Evolutionary conservation across 2,113 vertebrate species (phyloP), one percentile per base, ranked within the genome.

Genomic region (Ctenomys sociabilis): DNA sequence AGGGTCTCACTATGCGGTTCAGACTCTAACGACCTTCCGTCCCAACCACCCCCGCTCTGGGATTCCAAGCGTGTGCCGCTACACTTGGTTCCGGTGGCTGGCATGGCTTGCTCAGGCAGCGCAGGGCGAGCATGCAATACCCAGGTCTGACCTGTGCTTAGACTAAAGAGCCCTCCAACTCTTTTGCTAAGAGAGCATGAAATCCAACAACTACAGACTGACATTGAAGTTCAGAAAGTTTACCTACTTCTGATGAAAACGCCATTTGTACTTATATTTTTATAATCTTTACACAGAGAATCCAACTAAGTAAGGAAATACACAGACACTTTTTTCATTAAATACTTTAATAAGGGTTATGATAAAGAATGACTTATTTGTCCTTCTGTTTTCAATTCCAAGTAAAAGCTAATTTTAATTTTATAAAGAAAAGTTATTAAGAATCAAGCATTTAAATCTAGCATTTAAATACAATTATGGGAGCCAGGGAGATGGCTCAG

Each of bases 331-430:
- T 87, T 78, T 90, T 77, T 54, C 30, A 93, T 64, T 88, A 91
- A 89, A 86, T 63, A 87, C 10, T 91, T 89, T 77, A 68, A 63
- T 95, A 93, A 61, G 21, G 12, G 73, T 0, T 90, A 14, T 93
- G 32, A 92, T 75, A 45, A n/a, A 85, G 19, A 91, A 73, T 43
- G 17, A 86, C 43, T 40, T 93, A 82, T 66, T 73, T 84, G 9
- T 75, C 93, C 57, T 86, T 85, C 21, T 88, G n/a, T 28, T 96
- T 96, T 97, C 57, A 95, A 92, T 77, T 84, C 28, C 24, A 93
- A 93, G 89, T 72, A 95, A 95, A 95, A 93, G 70, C 78, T 70
- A 66, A 6, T 75, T 87, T 64, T 32, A 85, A 57, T 75, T 85
- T 64, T 88, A 82, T 5, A 91, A 17, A 96, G 61, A 91, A 73